phyloP scores from a whole-genome alignment of 1,140 invertebrate species.

The Ceratitis capitata region DNA sequence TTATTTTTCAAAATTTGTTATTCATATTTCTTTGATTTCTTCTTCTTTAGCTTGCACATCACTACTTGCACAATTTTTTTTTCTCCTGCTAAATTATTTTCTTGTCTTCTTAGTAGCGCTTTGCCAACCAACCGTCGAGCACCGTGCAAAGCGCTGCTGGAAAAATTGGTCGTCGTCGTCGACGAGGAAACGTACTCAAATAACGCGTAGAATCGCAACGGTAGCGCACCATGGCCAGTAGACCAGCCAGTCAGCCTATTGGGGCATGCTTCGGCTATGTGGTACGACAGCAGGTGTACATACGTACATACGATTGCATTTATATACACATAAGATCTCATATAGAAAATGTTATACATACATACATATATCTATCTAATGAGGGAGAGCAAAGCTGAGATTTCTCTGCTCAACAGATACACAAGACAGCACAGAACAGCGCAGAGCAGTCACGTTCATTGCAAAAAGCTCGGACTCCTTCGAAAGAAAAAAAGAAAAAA shows the following conservation, averaged over 20 bases:
- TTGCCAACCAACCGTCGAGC: conserved; percentile 9
- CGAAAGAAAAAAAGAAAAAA: too few species aligned
- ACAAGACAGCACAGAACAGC: too few species aligned
- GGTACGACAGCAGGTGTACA: background rate
- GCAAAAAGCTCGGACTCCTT: background rate
- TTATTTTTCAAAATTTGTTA: background rate
- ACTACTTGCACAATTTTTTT: background rate
- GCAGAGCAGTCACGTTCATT: background rate
- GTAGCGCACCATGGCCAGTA: background rate
- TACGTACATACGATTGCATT: background rate
- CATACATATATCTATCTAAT: background rate
- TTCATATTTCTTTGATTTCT: background rate
- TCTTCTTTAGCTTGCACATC: background rate
- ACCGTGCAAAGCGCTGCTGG: conserved; percentile 18
- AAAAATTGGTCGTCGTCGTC: conserved; percentile 27
- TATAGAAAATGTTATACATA: too few species aligned
- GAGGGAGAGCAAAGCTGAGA: background rate
- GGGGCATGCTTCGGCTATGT: background rate
- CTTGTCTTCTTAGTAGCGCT: background rate
- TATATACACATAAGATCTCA: background rate
- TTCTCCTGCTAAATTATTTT: background rate
- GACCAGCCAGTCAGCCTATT: background rate
- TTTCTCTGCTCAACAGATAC: background rate
- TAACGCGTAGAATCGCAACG: conserved; percentile 23
- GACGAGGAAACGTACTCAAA: conserved; percentile 36